Percentiles rank a stretch among this genome's conserved stretches.
phyloP scores from a whole-genome alignment of 2,888 invertebrate genomes.

The Eudemis profundana region DNA sequence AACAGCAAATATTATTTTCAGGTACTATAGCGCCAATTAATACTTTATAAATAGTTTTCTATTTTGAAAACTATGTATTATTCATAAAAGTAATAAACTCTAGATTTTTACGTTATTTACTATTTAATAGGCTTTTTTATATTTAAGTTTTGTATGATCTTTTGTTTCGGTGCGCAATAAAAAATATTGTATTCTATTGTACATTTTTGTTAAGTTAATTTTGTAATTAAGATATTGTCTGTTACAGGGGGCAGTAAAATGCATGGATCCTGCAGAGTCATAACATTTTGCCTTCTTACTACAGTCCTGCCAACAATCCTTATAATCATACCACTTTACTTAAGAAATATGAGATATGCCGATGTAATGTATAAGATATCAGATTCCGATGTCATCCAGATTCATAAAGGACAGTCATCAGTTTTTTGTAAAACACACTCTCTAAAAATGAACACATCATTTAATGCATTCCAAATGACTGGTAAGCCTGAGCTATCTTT shows the following conservation, averaged over 20 bases:
- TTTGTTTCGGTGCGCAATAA: too few species aligned
- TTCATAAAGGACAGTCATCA: conserved; percentile 92
- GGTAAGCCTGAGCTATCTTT: conserved; percentile 89
- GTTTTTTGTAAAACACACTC: conserved; percentile 93
- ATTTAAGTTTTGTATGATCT: too few species aligned
- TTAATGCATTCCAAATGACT: conserved; percentile 90
- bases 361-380: conserved; percentile 92
- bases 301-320: conserved; percentile 90
- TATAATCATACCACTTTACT: conserved; percentile 91
- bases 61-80: too few species aligned
- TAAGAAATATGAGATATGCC: conserved; percentile 90
- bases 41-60: too few species aligned
- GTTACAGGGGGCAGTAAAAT: conserved; percentile 88
- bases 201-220: not conserved
- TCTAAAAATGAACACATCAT: conserved; percentile 89
- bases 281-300: conserved; percentile 91
- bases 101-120: too few species aligned
- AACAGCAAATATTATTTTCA: too few species aligned
- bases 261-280: conserved; percentile 92
- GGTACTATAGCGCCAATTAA: too few species aligned
- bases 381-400: conserved; percentile 93
- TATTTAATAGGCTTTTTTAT: too few species aligned
- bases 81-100: too few species aligned
- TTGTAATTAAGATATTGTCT: conserved; percentile 32
- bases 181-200: too few species aligned